These are phyloP conservation scores for Lontra canadensis DNA, from an alignment of 2,113 vertebrate genomes.

Conservation along the genomic window DNA sequence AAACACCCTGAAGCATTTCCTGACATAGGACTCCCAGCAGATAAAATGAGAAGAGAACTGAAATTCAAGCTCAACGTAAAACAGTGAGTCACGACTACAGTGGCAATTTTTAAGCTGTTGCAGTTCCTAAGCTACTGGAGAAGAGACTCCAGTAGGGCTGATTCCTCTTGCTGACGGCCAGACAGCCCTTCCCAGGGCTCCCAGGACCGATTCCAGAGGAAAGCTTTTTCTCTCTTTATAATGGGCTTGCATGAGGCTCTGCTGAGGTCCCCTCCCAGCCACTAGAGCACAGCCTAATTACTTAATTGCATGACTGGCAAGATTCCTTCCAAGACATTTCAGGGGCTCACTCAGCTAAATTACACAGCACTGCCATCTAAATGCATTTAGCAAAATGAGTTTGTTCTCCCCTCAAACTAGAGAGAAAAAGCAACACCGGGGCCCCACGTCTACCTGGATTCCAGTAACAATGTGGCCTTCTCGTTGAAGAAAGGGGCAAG, in stretches of 20 bases:
- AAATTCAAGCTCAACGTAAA: slow-evolving; percentile 30
- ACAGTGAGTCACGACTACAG: not conserved
- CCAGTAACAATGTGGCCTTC: slow-evolving; percentile 82
- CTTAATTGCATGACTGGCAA: slow-evolving; percentile 82
- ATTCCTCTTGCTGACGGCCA: not conserved
- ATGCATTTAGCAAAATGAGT: slow-evolving; percentile 78
- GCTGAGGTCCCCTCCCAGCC: slow-evolving; percentile 49
- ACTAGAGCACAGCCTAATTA: slow-evolving; percentile 76
- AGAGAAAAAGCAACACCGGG: slow-evolving; percentile 53
- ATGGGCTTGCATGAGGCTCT: slow-evolving; percentile 45
- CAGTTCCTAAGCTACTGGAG: not conserved
- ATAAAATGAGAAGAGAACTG: not conserved
- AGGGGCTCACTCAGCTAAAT: slow-evolving; percentile 82
- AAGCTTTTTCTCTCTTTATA: slow-evolving; percentile 54
- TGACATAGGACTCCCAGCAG: not conserved
- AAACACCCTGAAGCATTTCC: slow-evolving; percentile 28
- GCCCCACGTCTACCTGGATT: slow-evolving; percentile 85
- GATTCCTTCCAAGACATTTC: slow-evolving; percentile 77
- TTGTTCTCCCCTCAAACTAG: slow-evolving; percentile 66
- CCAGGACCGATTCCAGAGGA: not conserved
- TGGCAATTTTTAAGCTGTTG: not conserved
- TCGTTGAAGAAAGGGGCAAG: slow-evolving; percentile 81
- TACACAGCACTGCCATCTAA: slow-evolving; percentile 77
- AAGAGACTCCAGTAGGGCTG: not conserved
- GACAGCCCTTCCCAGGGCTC: slow-evolving; percentile 22